Conservation (phyloP, 2,888 invertebrate species). For the Vannuccia rotundouncinata region DNA sequence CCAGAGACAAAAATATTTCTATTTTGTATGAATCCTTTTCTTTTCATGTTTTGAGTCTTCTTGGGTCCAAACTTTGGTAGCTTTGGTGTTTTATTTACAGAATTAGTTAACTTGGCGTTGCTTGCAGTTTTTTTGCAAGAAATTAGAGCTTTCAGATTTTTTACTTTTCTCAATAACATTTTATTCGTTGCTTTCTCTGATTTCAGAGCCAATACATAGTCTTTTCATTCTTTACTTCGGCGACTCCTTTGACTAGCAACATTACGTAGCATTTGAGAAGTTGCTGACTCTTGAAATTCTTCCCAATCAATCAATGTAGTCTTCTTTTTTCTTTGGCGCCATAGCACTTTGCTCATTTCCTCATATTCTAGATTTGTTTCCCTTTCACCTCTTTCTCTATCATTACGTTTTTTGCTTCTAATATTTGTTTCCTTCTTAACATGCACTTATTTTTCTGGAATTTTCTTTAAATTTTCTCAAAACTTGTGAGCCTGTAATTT, state of each 20-base stretch:
- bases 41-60: background rate
- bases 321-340: background rate
- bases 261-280: background rate
- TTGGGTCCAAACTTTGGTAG: background rate
- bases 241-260: background rate
- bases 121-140: background rate
- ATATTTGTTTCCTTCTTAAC: background rate
- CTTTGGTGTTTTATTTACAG: background rate
- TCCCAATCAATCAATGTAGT: constrained; percentile 1
- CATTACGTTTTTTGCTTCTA: background rate
- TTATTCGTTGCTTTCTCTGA: background rate
- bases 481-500: background rate
- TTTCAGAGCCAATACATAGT: background rate
- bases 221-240: background rate
- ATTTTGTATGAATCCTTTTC: background rate
- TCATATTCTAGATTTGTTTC: background rate
- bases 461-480: constrained; percentile 5
- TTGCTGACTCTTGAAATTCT: background rate
- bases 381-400: constrained; percentile 4
- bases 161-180: background rate
- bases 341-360: background rate
- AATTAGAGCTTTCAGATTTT: background rate
- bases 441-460: background rate
- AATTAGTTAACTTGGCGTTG: background rate
- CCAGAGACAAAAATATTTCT: background rate